Base-by-base conservation (phyloP, 53 echinoderm and acorn worm species). In the Paracentrotus lividus region DNA sequence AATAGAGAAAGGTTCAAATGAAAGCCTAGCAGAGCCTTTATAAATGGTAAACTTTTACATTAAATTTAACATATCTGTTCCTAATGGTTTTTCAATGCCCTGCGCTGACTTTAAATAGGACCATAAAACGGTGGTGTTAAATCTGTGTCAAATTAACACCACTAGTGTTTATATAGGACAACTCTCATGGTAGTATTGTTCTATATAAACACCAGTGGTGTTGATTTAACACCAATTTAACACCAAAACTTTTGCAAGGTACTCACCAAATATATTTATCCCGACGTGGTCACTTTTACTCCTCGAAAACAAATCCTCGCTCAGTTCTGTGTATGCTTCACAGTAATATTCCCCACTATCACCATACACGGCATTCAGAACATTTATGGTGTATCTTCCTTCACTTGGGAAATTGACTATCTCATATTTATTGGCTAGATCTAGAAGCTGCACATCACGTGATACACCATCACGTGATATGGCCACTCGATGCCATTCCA, bases 291-390 rank as follows among this genome's bases (percentile, higher is more conserved):
- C 67, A 67, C 67, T 67, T 67, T 0, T 7, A 67, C 67, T 31
- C 10, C 2, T 33, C 26, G 10, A 31, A 7, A 67, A 67, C 2
- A 33, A 0, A 0, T 0, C 16, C 32, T 67, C 31, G 12, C 0
- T 67, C 31, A 67, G 0, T 7, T 8, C 7, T 29, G 67, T 67
- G 31, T 0, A 7, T 7, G 34, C 67, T 9, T 67, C 3, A 14
- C 67, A 67, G 67, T 32, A 67, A 31, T 67, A 67, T 10, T 67
- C 67, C 34, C 67, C 67, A 67, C 67, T 67, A 32, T 67, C 67
- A 13, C 12, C 34, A 14, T 67, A 67, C 9, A 29, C 67, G 32
- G 67, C 67, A 67, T 31, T 33, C 12, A 32, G 34, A 67, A 67
- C 67, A 4, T 2, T 67, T 12, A 67, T n/a, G 26, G 31, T 67